phyloP scores from a whole-genome alignment of 1,140 invertebrate species.

The Microplitis demolitor region DNA sequence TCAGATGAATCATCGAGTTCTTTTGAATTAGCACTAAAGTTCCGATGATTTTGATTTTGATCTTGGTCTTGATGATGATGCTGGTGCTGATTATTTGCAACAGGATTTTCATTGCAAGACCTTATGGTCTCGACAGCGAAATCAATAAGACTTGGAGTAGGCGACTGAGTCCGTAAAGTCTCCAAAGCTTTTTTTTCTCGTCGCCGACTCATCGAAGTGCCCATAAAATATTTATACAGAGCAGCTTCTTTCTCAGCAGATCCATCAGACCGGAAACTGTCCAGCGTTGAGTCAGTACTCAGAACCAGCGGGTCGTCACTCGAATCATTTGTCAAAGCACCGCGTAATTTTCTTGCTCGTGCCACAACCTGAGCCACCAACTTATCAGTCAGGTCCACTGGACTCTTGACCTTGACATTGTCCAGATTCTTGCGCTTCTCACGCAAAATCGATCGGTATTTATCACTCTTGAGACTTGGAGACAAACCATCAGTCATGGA shows the following conservation, averaged over 20 bases:
- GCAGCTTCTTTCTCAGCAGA: constrained; percentile 33
- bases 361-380: constrained; percentile 47
- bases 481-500: constrained; percentile 17
- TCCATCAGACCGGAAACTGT: constrained; percentile 23
- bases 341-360: constrained; percentile 47
- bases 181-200: constrained; percentile 48
- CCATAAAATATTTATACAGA: constrained; percentile 43
- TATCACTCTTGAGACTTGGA: constrained; percentile 31
- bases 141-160: constrained; percentile 43
- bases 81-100: not conserved
- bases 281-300: constrained; percentile 27
- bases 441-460: constrained; percentile 44
- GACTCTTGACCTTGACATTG: constrained; percentile 29
- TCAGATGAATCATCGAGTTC: not conserved
- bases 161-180: constrained; percentile 44
- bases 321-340: constrained; percentile 31
- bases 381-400: constrained; percentile 42
- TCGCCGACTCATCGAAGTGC: constrained; percentile 41
- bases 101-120: constrained; percentile 18
- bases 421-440: constrained; percentile 34
- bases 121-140: constrained; percentile 34
- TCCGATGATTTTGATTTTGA: not conserved
- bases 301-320: constrained; percentile 37
- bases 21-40: not conserved
- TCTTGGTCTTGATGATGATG: not conserved